Evolutionary conservation across 2,888 invertebrate species (phyloP).

Genomic region (Baccha elongata): DNA sequence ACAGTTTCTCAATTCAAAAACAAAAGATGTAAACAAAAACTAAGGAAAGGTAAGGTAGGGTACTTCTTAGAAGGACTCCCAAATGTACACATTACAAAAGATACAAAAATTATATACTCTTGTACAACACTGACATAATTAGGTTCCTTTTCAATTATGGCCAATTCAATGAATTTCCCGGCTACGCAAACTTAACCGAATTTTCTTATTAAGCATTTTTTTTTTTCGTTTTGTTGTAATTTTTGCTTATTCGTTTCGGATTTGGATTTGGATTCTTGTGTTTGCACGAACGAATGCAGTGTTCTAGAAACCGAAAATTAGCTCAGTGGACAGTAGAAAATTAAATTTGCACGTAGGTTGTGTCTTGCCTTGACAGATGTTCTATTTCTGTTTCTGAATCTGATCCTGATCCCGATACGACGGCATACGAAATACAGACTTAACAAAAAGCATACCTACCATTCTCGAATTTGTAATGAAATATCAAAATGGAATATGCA

Average conservation of each 20-base stretch:
- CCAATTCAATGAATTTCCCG: constrained; percentile 71
- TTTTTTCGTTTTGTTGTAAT: not conserved
- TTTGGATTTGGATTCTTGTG: constrained; percentile 20
- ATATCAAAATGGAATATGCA: constrained; percentile 37
- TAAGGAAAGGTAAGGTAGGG: too few relatives aligned
- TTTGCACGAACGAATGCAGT: constrained; percentile 66
- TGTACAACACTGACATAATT: constrained; percentile 66
- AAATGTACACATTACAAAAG: constrained; percentile 24
- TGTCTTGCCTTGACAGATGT: constrained; percentile 71
- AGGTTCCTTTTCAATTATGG: constrained; percentile 69
- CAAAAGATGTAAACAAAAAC: not conserved
- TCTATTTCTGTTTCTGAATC: constrained; percentile 16
- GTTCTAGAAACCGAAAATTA: constrained; percentile 68
- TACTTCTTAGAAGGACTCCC: not conserved
- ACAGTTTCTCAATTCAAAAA: not conserved
- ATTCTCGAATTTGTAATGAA: constrained; percentile 62
- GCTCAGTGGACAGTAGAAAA: constrained; percentile 71
- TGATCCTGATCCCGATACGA: constrained; percentile 43
- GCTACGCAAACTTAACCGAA: constrained; percentile 64
- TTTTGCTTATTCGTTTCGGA: constrained; percentile 17
- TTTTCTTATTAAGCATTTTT: constrained; percentile 17
- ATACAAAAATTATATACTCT: constrained; percentile 6
- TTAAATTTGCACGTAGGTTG: constrained; percentile 71
- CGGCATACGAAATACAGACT: constrained; percentile 7
- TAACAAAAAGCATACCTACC: constrained; percentile 15